Evolutionary conservation across 2,797 vertebrate genomes (phyloP).

Genomic region (Danio choprae): DNA sequence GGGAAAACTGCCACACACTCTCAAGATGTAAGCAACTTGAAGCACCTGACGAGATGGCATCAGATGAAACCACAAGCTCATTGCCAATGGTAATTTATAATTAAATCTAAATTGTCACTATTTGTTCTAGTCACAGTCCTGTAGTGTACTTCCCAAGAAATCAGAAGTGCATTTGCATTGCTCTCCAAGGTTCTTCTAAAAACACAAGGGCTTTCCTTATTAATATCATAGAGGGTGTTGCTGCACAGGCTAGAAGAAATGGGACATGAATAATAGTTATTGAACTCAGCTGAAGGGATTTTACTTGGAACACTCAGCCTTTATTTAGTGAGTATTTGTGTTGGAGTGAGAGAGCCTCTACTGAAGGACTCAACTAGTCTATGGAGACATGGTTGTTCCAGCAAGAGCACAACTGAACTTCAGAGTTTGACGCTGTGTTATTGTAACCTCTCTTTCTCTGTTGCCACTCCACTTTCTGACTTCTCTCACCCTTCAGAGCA

Average conservation of each 20-base stretch:
- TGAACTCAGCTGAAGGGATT: conserved; percentile 83
- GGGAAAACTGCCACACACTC: background rate
- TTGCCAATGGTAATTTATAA: too few relatives aligned
- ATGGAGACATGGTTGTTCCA: conserved; percentile 76
- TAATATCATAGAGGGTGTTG: conserved; percentile 77
- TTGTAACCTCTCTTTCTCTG: conserved; percentile 75
- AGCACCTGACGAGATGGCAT: background rate
- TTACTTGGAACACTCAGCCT: conserved; percentile 81
- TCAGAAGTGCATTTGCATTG: conserved; percentile 67
- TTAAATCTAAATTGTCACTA: background rate
- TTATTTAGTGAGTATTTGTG: conserved; percentile 85
- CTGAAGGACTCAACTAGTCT: conserved; percentile 80
- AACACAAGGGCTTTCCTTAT: conserved; percentile 70
- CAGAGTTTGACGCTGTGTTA: conserved; percentile 75
- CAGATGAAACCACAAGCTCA: too few relatives aligned
- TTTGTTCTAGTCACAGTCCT: conserved; percentile 18
- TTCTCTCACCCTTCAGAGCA: conserved; percentile 41
- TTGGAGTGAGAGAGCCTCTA: conserved; percentile 78
- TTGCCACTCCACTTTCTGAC: conserved; percentile 51
- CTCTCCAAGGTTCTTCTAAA: conserved; percentile 63
- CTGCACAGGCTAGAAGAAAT: conserved; percentile 67
- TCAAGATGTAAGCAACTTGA: background rate
- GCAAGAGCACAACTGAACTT: conserved; percentile 79
- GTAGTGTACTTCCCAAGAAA: conserved; percentile 54
- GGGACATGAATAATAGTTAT: conserved; percentile 80